phyloP scores from a whole-genome alignment of 2,113 vertebrate species.

The Arizona elegans region DNA sequence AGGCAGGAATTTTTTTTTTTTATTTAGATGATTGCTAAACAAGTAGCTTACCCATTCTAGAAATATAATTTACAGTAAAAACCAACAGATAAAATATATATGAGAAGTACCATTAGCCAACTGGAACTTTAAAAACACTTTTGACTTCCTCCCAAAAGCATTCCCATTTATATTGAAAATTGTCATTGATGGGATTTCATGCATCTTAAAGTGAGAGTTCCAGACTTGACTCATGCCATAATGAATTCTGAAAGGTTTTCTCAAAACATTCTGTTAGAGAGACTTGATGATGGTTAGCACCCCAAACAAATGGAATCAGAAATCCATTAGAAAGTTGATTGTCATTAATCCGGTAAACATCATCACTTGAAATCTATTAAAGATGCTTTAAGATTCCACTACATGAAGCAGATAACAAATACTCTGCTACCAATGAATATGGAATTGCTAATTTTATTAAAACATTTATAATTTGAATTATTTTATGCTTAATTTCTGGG shows the following conservation, averaged over 20 bases:
- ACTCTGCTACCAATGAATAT: slow-evolving; percentile 40
- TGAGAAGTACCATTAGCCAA: background rate
- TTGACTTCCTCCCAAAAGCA: background rate
- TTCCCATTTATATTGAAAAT: background rate
- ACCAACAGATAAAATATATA: background rate
- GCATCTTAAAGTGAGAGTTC: background rate
- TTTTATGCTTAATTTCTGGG: slow-evolving; percentile 54
- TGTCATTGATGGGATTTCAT: background rate
- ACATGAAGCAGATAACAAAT: slow-evolving; percentile 15
- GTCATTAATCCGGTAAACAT: slow-evolving; percentile 18
- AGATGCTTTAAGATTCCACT: background rate
- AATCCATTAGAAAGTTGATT: background rate
- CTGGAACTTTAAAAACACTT: background rate
- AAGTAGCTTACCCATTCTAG: background rate
- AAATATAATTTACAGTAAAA: background rate
- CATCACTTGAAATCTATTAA: background rate
- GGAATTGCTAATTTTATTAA: slow-evolving; percentile 47
- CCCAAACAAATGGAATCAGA: background rate
- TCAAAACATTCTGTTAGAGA: background rate
- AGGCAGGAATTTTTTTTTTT: no score
- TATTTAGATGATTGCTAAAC: background rate
- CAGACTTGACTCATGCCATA: background rate
- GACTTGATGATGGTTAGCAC: background rate
- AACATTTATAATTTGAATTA: slow-evolving; percentile 50
- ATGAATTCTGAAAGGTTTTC: background rate